Base-by-base conservation (phyloP, 2,797 vertebrate genomes). In the Anabacerthia variegaticeps region DNA sequence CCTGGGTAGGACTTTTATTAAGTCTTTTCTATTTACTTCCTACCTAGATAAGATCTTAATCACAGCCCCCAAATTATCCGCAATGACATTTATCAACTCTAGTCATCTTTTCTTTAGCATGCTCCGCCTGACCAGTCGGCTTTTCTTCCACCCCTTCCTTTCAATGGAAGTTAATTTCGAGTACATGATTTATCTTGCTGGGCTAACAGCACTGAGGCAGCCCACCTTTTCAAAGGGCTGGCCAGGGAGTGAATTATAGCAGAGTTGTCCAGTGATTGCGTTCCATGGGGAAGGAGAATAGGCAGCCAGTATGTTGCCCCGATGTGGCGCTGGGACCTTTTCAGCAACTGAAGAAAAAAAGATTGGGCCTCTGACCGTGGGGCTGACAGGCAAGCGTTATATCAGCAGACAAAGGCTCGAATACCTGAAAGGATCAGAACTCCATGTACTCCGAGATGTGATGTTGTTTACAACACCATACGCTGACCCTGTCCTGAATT, bases 11-110 rank as follows among this genome's bases (percentile, higher is more conserved):
- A 98, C 98, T 97, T 97, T 97, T 97, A 97, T 97, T 97, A 98
- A 98, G 98, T 98, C 99, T 98, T 98, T 99, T 98, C 98, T 98
- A 98, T 99, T 98, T 98, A 98, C 98, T 98, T 98, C 98, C 98
- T 98, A 98, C 99, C 98, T 98, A 98, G 98, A 98, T 98, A 98
- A 98, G 98, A 98, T 98, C 98, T 97, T 98, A 98, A 99, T 98
- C 98, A 97, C 98, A 96, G 98, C 96, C 98, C 98, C 98, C 98
- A 98, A 98, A 99, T 98, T 98, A 98, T 97, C 98, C 97, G 92
- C 95, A 94, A 98, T 98, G 98, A 98, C 98, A 98, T 98, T 98
- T 98, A 98, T 98, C 98, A 98, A 98, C 98, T 98, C 98, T 96
- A 97, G 98, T 98, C 98, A 98, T 98, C 98, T 98, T 97, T 97